Base-by-base conservation (phyloP, 2,113 vertebrate species). In the Ciconia maguari region DNA sequence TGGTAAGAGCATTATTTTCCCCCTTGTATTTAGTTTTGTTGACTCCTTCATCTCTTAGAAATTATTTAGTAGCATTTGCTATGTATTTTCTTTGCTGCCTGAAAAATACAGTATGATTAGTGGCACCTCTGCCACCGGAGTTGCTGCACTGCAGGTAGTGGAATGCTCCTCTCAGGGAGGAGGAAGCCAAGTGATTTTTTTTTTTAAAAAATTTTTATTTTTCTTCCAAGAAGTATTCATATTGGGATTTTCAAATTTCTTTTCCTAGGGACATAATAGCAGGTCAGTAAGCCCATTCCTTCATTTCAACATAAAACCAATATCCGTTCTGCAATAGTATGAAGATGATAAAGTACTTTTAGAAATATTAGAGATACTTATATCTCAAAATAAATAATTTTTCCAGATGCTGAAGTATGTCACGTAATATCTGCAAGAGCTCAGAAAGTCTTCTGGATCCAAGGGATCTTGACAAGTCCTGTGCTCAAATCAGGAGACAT, bases 1-100 rank as follows among this genome's bases (percentile, higher is more conserved):
- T 95, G 98, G 99, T 99, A 97, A 96, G 98, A 86, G 26, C 69
- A 6, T 51, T 9, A 9, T 83, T 64, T 54, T 0, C 8, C 62
- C 77, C 38, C 69, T 84, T 42, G 19, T 76, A 6, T 57, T 77
- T 78, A 36, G 20, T 58, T 11, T n/a, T 46, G 60, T 87, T 91
- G 78, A 27, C 32, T 82, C 48, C 55, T 83, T 84, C 65, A 38
- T 90, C 42, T 42, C 30, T 89, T 80, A 51, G 51, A 76, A 93
- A 64, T 36, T 34, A 24, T 60, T 48, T 57, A 36, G 13, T 61
- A 7, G 19, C 11, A 7, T 76, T 87, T 94, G 29, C 64, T 52
- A 3, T 16, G 3, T 75, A 1, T 36, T 81, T 55, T 49, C 58
- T 87, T 61, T 25, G 27, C 48, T 79, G 49, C 44, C 46, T 88